Percentiles rank a stretch among this genome's conserved stretches.
phyloP scores from a whole-genome alignment of 2,113 vertebrate genomes.

The Neodontobutis hainanensis region DNA sequence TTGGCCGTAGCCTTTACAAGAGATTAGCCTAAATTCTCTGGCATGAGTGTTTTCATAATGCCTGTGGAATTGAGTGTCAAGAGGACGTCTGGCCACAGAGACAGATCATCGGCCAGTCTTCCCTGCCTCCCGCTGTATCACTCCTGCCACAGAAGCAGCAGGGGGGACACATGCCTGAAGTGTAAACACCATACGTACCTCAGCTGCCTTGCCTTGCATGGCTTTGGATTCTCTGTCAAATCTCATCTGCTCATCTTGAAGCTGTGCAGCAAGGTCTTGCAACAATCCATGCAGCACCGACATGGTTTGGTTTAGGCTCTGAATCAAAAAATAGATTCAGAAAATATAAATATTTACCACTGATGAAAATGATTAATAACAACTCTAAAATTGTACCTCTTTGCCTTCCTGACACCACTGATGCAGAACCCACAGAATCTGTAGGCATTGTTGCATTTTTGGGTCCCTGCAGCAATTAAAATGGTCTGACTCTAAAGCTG shows the following conservation, averaged over 20 bases:
- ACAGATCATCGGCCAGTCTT: constrained; percentile 47
- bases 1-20: constrained; percentile 59
- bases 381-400: constrained; percentile 39
- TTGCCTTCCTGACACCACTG: constrained; percentile 83
- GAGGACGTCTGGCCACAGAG: constrained; percentile 33
- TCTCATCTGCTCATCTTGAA: constrained; percentile 81
- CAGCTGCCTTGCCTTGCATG: constrained; percentile 61
- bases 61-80: constrained; percentile 19
- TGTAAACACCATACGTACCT: constrained; percentile 56
- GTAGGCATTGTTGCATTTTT: constrained; percentile 84
- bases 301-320: constrained; percentile 81
- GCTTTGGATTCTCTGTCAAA: constrained; percentile 79
- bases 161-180: constrained; percentile 18
- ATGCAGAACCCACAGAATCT: constrained; percentile 92
- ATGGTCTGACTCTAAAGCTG: constrained; percentile 9
- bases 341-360: not conserved
- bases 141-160: constrained; percentile 16
- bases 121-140: constrained; percentile 24
- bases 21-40: constrained; percentile 76
- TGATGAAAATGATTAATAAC: not conserved
- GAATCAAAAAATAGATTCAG: not conserved
- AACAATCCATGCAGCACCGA: constrained; percentile 84
- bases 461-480: constrained; percentile 52
- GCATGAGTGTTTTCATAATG: constrained; percentile 47
- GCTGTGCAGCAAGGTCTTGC: constrained; percentile 84